A percentile compares a stretch with the other conserved stretches of the same genome.
Evolutionary conservation across 2,888 invertebrate genomes (phyloP).

Genomic region (Luperina nickerlii): DNA sequence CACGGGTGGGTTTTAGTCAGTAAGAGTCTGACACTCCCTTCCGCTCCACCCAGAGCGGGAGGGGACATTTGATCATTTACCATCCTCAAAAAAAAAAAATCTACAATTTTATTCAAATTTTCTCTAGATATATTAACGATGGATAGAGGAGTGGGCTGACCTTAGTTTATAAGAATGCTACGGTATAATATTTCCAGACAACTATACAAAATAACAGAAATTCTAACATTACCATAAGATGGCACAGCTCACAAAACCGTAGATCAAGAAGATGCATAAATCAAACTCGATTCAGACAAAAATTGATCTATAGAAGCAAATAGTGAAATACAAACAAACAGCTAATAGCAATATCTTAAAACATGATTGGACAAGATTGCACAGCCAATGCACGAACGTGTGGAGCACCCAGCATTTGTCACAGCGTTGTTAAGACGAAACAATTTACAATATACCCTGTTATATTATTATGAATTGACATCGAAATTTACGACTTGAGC

Average conservation of each 20-base stretch:
- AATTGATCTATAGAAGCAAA: neutral
- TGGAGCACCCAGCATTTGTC: constrained; percentile 31
- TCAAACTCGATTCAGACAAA: constrained; percentile 10
- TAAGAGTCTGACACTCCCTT: too few species aligned
- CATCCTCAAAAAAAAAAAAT: too few species aligned
- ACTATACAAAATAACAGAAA: neutral
- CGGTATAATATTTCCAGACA: neutral
- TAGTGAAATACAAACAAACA: constrained; percentile 39
- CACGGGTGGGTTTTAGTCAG: too few species aligned
- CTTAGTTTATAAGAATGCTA: constrained; percentile 17
- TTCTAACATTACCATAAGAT: neutral
- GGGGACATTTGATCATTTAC: too few species aligned
- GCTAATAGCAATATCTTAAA: constrained; percentile 39
- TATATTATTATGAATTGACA: constrained; percentile 44
- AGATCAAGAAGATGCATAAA: constrained; percentile 7
- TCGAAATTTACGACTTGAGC: constrained; percentile 35
- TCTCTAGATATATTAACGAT: constrained; percentile 21
- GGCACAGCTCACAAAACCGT: neutral
- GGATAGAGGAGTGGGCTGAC: neutral
- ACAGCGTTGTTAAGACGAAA: constrained; percentile 46
- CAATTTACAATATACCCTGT: constrained; percentile 58
- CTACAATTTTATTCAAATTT: neutral
- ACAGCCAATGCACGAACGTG: constrained; percentile 16
- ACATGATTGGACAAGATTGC: constrained; percentile 47
- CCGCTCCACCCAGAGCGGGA: too few species aligned